These are phyloP conservation scores for Actinia tenebrosa DNA, from an alignment of 64 coral and sea anemone genomes.

Conservation along the genomic window DNA sequence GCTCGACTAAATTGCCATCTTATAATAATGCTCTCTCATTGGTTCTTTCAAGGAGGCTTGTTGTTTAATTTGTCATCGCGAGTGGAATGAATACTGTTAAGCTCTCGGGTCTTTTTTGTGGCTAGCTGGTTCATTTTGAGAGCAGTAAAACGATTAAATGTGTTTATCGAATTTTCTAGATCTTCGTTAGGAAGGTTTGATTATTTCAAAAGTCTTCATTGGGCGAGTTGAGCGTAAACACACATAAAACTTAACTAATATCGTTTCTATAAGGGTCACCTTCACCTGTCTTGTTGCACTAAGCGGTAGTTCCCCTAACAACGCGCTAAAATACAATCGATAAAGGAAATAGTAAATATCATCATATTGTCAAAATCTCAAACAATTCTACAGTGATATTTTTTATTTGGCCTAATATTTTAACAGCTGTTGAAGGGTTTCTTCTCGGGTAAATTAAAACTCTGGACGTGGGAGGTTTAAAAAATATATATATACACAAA, in stretches of 20 bases:
- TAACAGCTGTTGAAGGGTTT: not conserved
- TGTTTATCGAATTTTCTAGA: not conserved
- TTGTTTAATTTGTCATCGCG: not conserved
- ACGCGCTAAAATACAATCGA: not conserved
- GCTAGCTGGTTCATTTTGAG: not conserved
- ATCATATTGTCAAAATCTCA: not conserved
- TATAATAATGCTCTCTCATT: not conserved
- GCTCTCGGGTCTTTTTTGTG: not conserved
- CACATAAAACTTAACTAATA: not conserved
- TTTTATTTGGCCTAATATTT: not conserved
- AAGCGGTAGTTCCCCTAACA: not conserved
- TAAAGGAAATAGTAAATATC: not conserved
- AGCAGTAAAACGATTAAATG: not conserved
- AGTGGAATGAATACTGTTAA: not conserved
- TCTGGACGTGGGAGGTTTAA: constrained; percentile 13
- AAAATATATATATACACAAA: no score
- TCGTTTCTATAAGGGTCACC: not conserved
- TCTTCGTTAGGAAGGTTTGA: not conserved
- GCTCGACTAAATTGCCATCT: not conserved
- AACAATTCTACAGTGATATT: not conserved
- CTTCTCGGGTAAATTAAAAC: not conserved
- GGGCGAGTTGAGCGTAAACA: not conserved
- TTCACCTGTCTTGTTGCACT: not conserved
- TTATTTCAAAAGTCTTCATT: not conserved
- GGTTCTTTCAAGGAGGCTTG: not conserved